A percentile compares a stretch with the other conserved stretches of the same genome.
Conservation (phyloP, 2,888 invertebrate species). For the Aradus depressus region DNA sequence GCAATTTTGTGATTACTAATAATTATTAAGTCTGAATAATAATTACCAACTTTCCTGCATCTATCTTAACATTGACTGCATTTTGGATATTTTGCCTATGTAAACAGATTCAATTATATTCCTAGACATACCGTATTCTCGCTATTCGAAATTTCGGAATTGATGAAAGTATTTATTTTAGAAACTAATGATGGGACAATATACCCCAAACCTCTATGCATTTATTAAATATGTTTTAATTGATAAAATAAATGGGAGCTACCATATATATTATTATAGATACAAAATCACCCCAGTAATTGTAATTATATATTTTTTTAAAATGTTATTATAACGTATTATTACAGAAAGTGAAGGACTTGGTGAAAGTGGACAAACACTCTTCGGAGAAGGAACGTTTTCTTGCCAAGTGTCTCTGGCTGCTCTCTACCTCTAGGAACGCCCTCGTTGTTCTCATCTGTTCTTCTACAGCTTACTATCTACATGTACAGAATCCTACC, state of each 20-base stretch:
- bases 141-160: too few relatives aligned
- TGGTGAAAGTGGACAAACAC: conserved; percentile 42
- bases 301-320: conserved; percentile 1
- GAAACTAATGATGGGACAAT: too few relatives aligned
- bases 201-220: too few relatives aligned
- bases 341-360: conserved; percentile 60
- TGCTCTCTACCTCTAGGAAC: conserved; percentile 70
- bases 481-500: conserved; percentile 40
- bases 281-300: background rate
- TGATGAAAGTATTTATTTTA: too few relatives aligned
- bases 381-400: conserved; percentile 37
- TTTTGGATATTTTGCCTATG: too few relatives aligned
- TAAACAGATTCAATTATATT: too few relatives aligned
- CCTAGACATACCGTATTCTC: too few relatives aligned
- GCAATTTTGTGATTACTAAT: too few relatives aligned
- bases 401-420: conserved; percentile 55
- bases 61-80: too few relatives aligned
- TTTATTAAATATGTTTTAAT: too few relatives aligned
- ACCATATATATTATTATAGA: background rate
- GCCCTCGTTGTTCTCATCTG: conserved; percentile 68
- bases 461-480: conserved; percentile 53
- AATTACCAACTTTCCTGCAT: too few relatives aligned
- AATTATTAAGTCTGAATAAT: too few relatives aligned
- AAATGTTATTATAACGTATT: conserved; percentile 16
- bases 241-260: background rate